Percentiles rank a stretch among this genome's conserved stretches.
phyloP scores from a whole-genome alignment of 2,888 invertebrate genomes.

The Hanleya hanleyi region DNA sequence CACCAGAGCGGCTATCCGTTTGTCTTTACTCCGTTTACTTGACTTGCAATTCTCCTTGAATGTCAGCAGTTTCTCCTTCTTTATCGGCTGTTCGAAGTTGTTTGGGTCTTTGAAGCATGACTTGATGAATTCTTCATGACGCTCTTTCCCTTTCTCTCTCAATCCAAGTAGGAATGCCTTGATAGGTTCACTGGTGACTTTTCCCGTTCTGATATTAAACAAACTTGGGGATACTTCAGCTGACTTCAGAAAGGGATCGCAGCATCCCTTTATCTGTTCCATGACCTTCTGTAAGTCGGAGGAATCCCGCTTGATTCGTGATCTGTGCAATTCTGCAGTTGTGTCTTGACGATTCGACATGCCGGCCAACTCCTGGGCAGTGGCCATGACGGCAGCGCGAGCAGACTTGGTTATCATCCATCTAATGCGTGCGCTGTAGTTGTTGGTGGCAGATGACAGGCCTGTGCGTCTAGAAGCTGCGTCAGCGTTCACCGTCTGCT shows the following conservation, averaged over 20 bases:
- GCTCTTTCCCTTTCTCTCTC: neutral
- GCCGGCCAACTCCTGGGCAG: slow-evolving; percentile 16
- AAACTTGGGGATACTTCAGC: too few species aligned
- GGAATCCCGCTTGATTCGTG: slow-evolving; percentile 4
- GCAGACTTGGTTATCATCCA: slow-evolving; percentile 26
- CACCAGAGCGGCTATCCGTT: neutral
- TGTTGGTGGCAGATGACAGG: slow-evolving; percentile 17
- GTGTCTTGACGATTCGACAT: slow-evolving; percentile 11
- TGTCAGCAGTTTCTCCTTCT: neutral
- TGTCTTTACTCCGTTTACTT: neutral
- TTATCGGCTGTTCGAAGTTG: neutral
- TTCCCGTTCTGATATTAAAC: slow-evolving; percentile 9
- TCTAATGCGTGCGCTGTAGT: slow-evolving; percentile 16
- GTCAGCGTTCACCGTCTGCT: slow-evolving; percentile 22
- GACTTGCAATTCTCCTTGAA: neutral
- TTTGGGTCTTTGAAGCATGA: neutral
- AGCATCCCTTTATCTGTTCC: neutral
- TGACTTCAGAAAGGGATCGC: slow-evolving; percentile 19
- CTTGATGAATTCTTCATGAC: neutral
- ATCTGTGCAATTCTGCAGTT: slow-evolving; percentile 4
- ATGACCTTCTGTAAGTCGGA: slow-evolving; percentile 10
- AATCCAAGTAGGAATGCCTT: neutral
- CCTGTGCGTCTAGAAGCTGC: slow-evolving; percentile 23
- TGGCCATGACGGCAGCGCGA: slow-evolving; percentile 12
- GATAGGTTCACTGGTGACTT: neutral